Percentiles rank a stretch among this genome's conserved stretches.
These are phyloP conservation scores for Sciurus carolinensis DNA, from an alignment of 2,797 vertebrate species.

Conservation along the genomic window DNA sequence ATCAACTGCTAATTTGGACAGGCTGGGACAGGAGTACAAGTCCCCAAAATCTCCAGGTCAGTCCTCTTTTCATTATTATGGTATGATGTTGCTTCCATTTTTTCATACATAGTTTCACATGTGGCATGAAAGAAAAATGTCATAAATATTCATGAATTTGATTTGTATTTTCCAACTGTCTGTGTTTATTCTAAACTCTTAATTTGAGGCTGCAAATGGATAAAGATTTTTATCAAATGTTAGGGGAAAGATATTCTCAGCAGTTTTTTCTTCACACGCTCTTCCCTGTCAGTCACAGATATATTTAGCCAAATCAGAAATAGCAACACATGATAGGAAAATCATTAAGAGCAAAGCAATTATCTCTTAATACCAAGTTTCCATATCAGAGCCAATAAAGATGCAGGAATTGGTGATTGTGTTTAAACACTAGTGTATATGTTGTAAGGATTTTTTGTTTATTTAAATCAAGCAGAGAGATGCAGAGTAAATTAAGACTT, in stretches of 20 bases:
- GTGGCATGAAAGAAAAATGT: conserved; percentile 19
- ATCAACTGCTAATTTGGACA: not conserved
- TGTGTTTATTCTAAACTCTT: conserved; percentile 69
- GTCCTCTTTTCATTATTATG: not conserved
- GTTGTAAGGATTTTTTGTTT: not conserved
- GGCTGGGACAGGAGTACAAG: not conserved
- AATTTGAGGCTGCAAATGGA: conserved; percentile 48
- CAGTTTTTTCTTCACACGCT: not conserved
- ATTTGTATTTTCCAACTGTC: conserved; percentile 62
- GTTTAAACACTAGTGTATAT: not conserved
- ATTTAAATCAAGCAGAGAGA: conserved; percentile 28
- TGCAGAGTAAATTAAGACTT: not conserved
- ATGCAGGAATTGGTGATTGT: not conserved
- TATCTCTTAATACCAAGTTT: conserved; percentile 26
- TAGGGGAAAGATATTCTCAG: conserved; percentile 23
- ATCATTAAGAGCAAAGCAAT: conserved; percentile 15
- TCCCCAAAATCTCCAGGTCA: not conserved
- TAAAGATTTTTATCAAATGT: conserved; percentile 48
- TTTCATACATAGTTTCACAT: conserved; percentile 40
- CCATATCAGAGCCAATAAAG: conserved; percentile 47
- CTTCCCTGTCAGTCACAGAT: conserved; percentile 45
- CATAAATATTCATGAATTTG: conserved; percentile 66
- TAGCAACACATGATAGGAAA: conserved; percentile 66
- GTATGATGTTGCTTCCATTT: not conserved
- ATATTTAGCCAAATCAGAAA: conserved; percentile 73